Base-by-base conservation (phyloP, 2,888 invertebrate species). In the Conus canariensis region DNA sequence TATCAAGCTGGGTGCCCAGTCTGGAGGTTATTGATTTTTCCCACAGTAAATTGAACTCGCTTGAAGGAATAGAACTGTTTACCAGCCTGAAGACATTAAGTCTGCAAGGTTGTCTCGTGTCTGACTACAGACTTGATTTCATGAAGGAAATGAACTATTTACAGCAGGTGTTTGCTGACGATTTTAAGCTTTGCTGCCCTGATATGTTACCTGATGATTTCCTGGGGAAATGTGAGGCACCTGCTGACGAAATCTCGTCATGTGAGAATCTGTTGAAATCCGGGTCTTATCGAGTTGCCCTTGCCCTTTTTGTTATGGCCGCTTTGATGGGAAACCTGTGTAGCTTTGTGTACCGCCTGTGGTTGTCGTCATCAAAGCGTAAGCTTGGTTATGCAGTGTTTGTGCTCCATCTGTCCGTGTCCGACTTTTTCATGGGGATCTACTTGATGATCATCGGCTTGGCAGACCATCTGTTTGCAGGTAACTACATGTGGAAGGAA, bases 401-500 rank as follows among this genome's bases (percentile, higher is more conserved):
- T 25, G 91, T 92, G 9, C 77, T 91, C 3, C 90, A 90, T 64
- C 86, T 92, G 70, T 85, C 88, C 16, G 56, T 90, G n/a, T 92
- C 92, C 16, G 90, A 92, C 19, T 91, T 93, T 60, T 90, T 91
- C 12, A 94, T 94, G 94, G 94, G 94, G 0, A 56, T 93, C 5
- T 94, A 94, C 85, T 83, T 94, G 90, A 56, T 91, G 14, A 92
- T 92, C 7, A 93, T 94, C n/a, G 93, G 93, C 0, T 70, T 90
- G 19, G 93, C 93, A 4, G 94, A 94, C 91, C 77, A 88, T 0
- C 10, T 85, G n/a, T 94, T 94, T 92, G 80, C 91, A 12, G 94
- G 92, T 12, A 85, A 88, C 19, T 94, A 94, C 90, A 91, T 92
- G 22, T 92, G 92, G 93, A 91, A 93, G 83, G 93, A 93, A 93